These are phyloP conservation scores for Gadopsis bispinosus DNA, from an alignment of 2,797 vertebrate species.

Conservation along the genomic window DNA sequence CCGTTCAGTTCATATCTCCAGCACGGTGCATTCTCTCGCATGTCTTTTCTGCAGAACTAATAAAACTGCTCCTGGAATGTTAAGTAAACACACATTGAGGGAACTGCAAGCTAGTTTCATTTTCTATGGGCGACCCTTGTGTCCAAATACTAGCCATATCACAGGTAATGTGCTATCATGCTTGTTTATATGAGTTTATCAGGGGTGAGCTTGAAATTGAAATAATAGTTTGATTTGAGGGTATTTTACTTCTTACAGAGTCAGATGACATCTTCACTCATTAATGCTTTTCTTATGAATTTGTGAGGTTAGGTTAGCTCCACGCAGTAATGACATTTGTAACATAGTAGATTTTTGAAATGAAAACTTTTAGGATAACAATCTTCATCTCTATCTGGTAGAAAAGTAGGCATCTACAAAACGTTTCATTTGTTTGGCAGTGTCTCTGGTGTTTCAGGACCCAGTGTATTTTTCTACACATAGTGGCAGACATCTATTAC, in stretches of 20 bases:
- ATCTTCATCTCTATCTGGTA: neutral
- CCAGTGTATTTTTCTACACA: neutral
- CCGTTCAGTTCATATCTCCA: slow-evolving; percentile 37
- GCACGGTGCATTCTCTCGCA: slow-evolving; percentile 33
- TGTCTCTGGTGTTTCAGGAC: neutral
- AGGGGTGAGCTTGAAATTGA: neutral
- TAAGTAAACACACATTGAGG: neutral
- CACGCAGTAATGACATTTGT: neutral
- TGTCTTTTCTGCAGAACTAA: slow-evolving; percentile 29
- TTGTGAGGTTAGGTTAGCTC: neutral
- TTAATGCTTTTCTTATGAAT: neutral
- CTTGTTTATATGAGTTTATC: neutral
- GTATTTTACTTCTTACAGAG: neutral
- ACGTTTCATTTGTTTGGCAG: neutral
- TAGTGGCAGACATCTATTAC: neutral
- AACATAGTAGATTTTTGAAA: neutral
- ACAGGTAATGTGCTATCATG: neutral
- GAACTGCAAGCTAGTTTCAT: neutral
- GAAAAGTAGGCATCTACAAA: neutral
- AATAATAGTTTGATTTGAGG: slow-evolving; percentile 6
- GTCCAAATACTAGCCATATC: neutral
- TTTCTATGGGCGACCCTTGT: neutral
- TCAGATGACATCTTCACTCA: neutral
- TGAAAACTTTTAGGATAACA: neutral
- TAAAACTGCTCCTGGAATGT: slow-evolving; percentile 9